Conservation (phyloP, 2,113 vertebrate genomes). For the Dasyurus viverrinus region DNA sequence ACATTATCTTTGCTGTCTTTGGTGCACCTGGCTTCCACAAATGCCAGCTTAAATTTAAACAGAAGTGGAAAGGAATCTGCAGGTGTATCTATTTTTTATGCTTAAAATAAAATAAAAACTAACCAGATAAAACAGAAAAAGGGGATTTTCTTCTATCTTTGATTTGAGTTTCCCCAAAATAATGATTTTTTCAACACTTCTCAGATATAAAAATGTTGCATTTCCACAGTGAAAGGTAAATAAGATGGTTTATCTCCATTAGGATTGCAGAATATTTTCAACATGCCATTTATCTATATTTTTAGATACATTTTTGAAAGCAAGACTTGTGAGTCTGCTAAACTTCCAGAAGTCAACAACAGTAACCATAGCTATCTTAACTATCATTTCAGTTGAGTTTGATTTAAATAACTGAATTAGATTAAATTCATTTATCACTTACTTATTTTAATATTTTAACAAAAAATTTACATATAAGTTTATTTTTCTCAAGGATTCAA, state of each 20-base stretch:
- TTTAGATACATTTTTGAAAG: conserved; percentile 58
- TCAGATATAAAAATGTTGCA: conserved; percentile 53
- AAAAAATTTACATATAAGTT: neutral
- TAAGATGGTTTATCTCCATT: conserved; percentile 39
- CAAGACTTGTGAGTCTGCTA: conserved; percentile 62
- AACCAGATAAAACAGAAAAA: neutral
- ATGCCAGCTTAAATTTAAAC: neutral
- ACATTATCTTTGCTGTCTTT: neutral
- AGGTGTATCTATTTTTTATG: conserved; percentile 6
- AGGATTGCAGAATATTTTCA: conserved; percentile 20
- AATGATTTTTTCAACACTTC: conserved; percentile 5
- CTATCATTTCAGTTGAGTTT: conserved; percentile 51
- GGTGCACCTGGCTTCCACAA: conserved; percentile 18
- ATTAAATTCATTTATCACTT: neutral
- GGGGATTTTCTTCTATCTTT: conserved; percentile 27
- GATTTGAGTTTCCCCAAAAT: conserved; percentile 23
- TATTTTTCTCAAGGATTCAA: too few species aligned
- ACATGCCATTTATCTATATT: conserved; percentile 45
- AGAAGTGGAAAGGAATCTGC: neutral
- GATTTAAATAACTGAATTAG: neutral
- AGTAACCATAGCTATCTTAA: conserved; percentile 63
- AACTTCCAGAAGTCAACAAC: conserved; percentile 53
- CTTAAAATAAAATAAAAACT: conserved; percentile 9
- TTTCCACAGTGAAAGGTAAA: conserved; percentile 63
- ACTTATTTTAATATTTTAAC: neutral